Evolutionary conservation across 2,797 vertebrate genomes (phyloP).

Genomic region (Borostomias antarcticus): DNA sequence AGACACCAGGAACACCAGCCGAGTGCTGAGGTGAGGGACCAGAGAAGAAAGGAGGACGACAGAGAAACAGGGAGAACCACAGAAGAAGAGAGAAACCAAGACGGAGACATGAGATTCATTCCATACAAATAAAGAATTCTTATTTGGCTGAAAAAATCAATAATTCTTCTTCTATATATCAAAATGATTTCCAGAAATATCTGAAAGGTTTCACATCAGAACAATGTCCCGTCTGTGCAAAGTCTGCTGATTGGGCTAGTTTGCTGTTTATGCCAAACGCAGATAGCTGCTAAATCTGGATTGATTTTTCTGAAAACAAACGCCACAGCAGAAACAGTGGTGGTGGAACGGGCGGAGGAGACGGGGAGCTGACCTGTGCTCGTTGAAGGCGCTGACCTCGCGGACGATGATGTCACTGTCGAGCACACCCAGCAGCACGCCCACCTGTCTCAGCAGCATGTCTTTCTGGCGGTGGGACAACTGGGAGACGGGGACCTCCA

Average conservation of each 20-base stretch:
- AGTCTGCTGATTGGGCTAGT: too few relatives aligned
- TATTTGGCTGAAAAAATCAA: neutral
- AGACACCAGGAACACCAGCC: constrained; percentile 93
- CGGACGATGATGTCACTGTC: constrained; percentile 95
- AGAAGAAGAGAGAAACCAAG: constrained; percentile 12
- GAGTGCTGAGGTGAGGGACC: constrained; percentile 84
- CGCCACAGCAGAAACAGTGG: neutral
- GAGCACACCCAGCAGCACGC: constrained; percentile 91
- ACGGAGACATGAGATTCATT: neutral
- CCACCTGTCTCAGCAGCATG: constrained; percentile 96
- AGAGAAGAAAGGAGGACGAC: too few relatives aligned
- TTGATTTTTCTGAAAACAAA: neutral
- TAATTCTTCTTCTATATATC: too few relatives aligned
- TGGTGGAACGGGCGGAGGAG: too few relatives aligned
- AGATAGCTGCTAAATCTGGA: too few relatives aligned
- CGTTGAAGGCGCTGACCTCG: constrained; percentile 90
- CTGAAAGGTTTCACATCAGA: neutral
- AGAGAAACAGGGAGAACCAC: too few relatives aligned
- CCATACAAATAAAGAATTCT: neutral
- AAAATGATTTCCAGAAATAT: too few relatives aligned
- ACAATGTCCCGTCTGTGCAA: neutral
- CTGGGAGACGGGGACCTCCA: constrained; percentile 90
- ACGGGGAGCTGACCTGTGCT: constrained; percentile 85
- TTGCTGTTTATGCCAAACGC: too few relatives aligned
- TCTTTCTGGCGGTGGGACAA: constrained; percentile 92